Evolutionary conservation across 2,113 vertebrate genomes (phyloP).

Genomic region (Tympanuchus pallidicinctus): DNA sequence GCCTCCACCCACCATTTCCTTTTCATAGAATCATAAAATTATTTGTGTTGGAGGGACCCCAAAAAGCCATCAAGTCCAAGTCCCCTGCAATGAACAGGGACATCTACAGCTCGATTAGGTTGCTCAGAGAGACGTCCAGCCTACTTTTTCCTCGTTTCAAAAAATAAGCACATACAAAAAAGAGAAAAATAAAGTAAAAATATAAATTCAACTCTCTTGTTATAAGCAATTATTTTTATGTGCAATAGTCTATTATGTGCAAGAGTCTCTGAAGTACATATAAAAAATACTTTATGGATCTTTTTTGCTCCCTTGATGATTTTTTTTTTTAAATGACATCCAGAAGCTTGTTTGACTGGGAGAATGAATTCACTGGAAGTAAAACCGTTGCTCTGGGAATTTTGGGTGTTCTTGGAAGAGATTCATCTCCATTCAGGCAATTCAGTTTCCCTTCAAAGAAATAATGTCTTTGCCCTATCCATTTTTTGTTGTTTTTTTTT

Average conservation of each 20-base stretch:
- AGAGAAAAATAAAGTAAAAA: neutral
- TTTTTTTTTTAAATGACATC: no score
- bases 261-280: neutral
- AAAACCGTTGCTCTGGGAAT: conserved; percentile 1
- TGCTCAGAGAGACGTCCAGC: no score
- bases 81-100: no score
- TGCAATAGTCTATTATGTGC: neutral
- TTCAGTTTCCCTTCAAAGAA: neutral
- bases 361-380: neutral
- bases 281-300: neutral
- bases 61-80: no score
- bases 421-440: neutral
- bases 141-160: neutral
- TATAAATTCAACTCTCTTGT: neutral
- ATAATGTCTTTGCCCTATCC: neutral
- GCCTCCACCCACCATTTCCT: neutral
- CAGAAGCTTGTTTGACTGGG: neutral
- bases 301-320: neutral
- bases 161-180: neutral
- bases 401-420: neutral
- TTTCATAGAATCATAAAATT: neutral
- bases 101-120: no score
- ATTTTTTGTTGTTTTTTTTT: neutral
- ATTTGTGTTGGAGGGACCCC: no score
- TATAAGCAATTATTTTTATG: neutral